Evolutionary conservation across 2,113 vertebrate species (phyloP).

Genomic region (Centropus unirufus): DNA sequence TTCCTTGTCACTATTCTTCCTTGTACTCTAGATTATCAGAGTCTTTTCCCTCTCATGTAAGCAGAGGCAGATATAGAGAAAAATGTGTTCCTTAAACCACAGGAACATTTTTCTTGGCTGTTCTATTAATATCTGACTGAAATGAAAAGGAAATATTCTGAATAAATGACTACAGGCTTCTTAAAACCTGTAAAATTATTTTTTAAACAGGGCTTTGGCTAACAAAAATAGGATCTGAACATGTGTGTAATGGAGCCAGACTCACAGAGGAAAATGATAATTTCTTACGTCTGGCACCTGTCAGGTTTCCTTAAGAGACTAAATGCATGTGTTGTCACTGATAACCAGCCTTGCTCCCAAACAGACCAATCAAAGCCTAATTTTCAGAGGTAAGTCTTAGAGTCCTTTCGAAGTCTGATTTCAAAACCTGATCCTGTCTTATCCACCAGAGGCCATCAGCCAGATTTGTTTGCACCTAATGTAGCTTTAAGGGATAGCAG

Average conservation of each 20-base stretch:
- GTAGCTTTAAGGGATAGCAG: not conserved
- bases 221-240: slow-evolving; percentile 27
- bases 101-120: slow-evolving; percentile 7
- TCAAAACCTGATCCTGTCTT: not conserved
- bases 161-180: slow-evolving; percentile 27
- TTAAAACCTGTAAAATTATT: slow-evolving; percentile 33
- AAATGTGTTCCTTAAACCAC: slow-evolving; percentile 5
- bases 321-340: slow-evolving; percentile 1
- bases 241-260: slow-evolving; percentile 2
- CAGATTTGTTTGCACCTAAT: not conserved
- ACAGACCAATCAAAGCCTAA: not conserved
- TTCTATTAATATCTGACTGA: slow-evolving; percentile 32
- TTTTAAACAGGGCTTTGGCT: slow-evolving; percentile 16
- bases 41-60: slow-evolving; percentile 5
- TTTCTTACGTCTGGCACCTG: slow-evolving; percentile 16
- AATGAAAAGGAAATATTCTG: slow-evolving; percentile 23
- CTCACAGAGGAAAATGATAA: slow-evolving; percentile 11
- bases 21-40: slow-evolving; percentile 48
- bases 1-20: slow-evolving; percentile 21
- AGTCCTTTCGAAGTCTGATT: not conserved
- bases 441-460: not conserved
- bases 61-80: slow-evolving; percentile 25
- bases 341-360: slow-evolving; percentile 12
- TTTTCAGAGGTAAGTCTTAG: not conserved
- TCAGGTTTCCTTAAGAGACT: slow-evolving; percentile 26